Evolutionary conservation across 2,113 vertebrate species (phyloP).

Genomic region (Actinemys pallida): DNA sequence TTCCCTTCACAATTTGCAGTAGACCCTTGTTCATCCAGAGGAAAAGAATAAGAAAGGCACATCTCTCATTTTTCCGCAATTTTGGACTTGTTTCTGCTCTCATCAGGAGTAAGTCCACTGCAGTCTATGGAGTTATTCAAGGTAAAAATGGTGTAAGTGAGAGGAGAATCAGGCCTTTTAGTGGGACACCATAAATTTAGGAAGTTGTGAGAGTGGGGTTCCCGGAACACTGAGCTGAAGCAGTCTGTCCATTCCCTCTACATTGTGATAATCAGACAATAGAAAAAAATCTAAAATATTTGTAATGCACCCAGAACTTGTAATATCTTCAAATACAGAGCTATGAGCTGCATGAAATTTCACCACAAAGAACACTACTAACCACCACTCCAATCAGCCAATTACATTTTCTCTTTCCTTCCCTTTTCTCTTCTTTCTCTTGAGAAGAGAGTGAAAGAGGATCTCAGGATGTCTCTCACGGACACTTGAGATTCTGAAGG

Average conservation of each 20-base stretch:
- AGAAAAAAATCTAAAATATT: background rate
- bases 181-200: background rate
- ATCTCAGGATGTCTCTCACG: background rate
- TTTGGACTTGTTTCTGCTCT: background rate
- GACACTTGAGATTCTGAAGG: background rate
- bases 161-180: background rate
- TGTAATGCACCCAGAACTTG: background rate
- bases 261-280: background rate
- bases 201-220: background rate
- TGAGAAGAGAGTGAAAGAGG: background rate
- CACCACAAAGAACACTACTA: background rate
- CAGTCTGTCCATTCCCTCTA: background rate
- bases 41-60: background rate
- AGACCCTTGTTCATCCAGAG: background rate
- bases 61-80: background rate
- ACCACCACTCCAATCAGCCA: background rate
- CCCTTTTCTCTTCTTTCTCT: background rate
- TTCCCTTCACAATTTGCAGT: background rate
- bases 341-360: background rate
- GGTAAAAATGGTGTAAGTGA: background rate
- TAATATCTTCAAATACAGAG: background rate
- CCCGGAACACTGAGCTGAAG: background rate
- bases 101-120: background rate
- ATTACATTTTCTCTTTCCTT: slow-evolving; percentile 13
- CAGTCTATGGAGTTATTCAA: background rate